A percentile compares a stretch with the other conserved stretches of the same genome.
These are phyloP conservation scores for Thryonomys swinderianus DNA, from an alignment of 2,113 vertebrate genomes.

Conservation along the genomic window DNA sequence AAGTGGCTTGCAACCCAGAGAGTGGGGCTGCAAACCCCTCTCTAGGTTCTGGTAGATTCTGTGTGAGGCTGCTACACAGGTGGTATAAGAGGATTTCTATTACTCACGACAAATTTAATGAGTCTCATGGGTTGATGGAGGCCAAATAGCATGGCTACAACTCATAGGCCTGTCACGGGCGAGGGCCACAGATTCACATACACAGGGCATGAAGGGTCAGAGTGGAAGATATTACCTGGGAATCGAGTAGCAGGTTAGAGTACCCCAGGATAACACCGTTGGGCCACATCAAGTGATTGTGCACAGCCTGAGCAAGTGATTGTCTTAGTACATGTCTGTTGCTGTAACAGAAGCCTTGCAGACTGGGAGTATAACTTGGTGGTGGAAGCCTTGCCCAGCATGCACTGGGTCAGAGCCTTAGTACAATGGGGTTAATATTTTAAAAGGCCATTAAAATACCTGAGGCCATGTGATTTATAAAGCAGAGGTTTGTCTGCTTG, in stretches of 20 bases:
- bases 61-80: background rate
- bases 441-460: no score
- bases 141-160: background rate
- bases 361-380: no score
- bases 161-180: background rate
- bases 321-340: background rate
- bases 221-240: background rate
- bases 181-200: background rate
- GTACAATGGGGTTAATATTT: no score
- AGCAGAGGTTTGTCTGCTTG: no score
- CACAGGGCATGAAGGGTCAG: background rate
- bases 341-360: background rate
- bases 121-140: background rate
- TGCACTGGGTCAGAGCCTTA: no score
- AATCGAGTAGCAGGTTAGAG: background rate
- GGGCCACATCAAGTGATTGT: background rate
- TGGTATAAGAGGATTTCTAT: background rate
- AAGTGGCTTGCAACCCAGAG: background rate
- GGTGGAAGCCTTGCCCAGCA: no score
- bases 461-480: no score
- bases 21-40: background rate
- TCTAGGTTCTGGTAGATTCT: background rate
- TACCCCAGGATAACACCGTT: no score
- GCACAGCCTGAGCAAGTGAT: no score
- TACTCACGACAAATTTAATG: background rate